Evolutionary conservation across 2,113 vertebrate species (phyloP).

Genomic region (Tychaedon coryphoeus): DNA sequence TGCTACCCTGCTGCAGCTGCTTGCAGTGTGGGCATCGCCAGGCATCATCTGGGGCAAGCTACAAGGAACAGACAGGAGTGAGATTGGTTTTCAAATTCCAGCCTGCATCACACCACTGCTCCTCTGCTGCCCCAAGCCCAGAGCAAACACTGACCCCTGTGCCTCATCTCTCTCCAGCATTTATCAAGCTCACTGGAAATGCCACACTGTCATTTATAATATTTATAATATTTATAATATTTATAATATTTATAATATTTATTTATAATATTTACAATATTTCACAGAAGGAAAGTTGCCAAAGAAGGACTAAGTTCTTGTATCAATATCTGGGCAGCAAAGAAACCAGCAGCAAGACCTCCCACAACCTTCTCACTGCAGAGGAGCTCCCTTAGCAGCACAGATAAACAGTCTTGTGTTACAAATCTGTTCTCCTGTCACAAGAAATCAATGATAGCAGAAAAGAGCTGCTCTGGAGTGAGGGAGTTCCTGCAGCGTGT

Average conservation of each 20-base stretch:
- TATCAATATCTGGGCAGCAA: not conserved
- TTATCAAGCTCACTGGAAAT: not conserved
- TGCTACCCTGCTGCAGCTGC: slow-evolving; percentile 96
- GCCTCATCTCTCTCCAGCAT: not conserved
- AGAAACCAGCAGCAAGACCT: not conserved
- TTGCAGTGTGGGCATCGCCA: slow-evolving; percentile 98
- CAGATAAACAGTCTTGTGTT: not conserved
- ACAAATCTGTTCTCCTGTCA: not conserved
- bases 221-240: not conserved
- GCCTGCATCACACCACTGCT: not conserved
- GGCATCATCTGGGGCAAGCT: slow-evolving; percentile 96
- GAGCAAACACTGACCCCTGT: not conserved
- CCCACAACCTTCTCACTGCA: not conserved
- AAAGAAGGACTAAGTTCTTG: not conserved
- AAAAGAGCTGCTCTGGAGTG: not conserved
- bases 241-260: not conserved
- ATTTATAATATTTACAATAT: not conserved
- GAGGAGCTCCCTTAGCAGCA: not conserved
- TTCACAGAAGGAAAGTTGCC: not conserved
- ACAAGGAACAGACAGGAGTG: not conserved
- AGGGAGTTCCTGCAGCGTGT: fast-evolving
- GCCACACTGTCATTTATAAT: not conserved
- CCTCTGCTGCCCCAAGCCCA: not conserved
- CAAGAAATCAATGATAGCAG: not conserved
- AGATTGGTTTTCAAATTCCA: not conserved